Conservation (phyloP, 2,797 vertebrate species). For the Gastrophryne carolinensis region DNA sequence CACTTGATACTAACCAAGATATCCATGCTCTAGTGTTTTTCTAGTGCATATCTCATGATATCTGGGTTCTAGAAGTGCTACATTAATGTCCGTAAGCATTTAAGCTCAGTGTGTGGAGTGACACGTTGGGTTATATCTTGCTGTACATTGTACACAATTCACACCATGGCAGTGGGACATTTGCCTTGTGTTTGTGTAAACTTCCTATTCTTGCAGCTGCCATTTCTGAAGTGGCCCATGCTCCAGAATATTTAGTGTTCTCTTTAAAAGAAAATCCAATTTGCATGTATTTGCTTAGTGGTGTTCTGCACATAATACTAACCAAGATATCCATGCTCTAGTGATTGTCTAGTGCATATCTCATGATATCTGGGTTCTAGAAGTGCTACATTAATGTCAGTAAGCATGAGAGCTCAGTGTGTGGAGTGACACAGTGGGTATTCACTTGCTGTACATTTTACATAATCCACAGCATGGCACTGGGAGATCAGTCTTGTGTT, state of each 20-base stretch:
- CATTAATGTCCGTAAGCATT: constrained; percentile 85
- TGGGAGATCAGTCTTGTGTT: too few species aligned
- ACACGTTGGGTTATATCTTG: constrained; percentile 92
- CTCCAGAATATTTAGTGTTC: too few species aligned
- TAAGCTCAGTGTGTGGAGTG: constrained; percentile 88
- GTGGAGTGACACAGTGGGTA: constrained; percentile 83
- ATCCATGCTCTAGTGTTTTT: constrained; percentile 66
- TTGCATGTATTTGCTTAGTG: background rate
- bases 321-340: constrained; percentile 76
- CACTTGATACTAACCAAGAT: constrained; percentile 92
- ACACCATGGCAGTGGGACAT: background rate
- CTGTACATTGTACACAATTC: constrained; percentile 73
- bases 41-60: constrained; percentile 72
- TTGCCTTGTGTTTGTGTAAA: too few species aligned
- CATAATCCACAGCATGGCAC: background rate
- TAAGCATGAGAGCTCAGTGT: constrained; percentile 94
- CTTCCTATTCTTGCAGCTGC: too few species aligned
- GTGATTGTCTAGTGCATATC: constrained; percentile 61
- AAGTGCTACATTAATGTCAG: constrained; percentile 87
- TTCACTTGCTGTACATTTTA: constrained; percentile 89
- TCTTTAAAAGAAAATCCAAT: too few species aligned
- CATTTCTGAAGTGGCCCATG: too few species aligned
- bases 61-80: constrained; percentile 87
- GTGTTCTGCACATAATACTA: constrained; percentile 86
- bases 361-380: constrained; percentile 81